Conservation (phyloP, 2,797 vertebrate genomes). For the Alcedo atthis region DNA sequence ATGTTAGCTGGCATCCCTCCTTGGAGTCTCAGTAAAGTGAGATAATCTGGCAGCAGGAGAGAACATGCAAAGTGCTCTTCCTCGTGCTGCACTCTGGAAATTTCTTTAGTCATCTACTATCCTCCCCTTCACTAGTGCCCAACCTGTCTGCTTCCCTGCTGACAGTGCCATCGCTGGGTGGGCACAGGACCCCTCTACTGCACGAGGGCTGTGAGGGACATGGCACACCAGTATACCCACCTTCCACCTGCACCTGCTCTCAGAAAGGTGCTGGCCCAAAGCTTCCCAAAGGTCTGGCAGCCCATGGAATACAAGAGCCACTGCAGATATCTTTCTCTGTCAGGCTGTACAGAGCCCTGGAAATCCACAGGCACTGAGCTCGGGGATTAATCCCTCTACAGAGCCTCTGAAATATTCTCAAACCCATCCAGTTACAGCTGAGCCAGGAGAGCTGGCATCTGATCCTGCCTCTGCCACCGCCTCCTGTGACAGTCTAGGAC, state of each 20-base stretch:
- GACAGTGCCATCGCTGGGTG: not conserved
- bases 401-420: not conserved
- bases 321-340: not conserved
- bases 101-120: not conserved
- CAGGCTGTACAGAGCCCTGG: not conserved
- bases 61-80: not conserved
- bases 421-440: not conserved
- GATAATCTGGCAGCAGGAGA: not conserved
- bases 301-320: not conserved
- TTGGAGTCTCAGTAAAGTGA: rapidly evolving
- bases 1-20: not conserved
- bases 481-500: not conserved
- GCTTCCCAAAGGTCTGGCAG: not conserved
- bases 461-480: not conserved
- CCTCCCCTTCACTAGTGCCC: rapidly evolving
- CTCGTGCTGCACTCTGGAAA: not conserved
- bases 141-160: not conserved
- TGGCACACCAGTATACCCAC: not conserved
- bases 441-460: not conserved
- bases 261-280: not conserved
- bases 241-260: not conserved
- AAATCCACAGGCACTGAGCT: not conserved
- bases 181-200: not conserved
- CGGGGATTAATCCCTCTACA: not conserved
- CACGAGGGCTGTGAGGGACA: not conserved